These are phyloP conservation scores for Xenentodon cancila DNA, from an alignment of 2,797 vertebrate species.

Conservation along the genomic window DNA sequence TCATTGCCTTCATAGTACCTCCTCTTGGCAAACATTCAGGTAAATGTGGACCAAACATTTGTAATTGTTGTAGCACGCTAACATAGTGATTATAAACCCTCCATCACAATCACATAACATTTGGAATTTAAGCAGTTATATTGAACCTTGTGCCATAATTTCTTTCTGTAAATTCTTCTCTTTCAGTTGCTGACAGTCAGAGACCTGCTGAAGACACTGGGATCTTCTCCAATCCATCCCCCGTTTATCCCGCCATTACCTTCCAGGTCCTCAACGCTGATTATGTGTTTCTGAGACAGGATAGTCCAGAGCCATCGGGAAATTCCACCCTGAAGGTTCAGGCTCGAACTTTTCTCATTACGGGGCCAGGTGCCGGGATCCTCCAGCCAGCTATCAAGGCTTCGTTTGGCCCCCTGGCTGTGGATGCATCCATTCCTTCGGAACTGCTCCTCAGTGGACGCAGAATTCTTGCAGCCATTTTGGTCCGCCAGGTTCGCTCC, in stretches of 20 bases:
- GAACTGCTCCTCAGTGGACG: slow-evolving; percentile 82
- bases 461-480: slow-evolving; percentile 84
- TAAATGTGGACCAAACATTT: too few relatives aligned
- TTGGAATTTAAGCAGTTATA: too few relatives aligned
- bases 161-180: slow-evolving; percentile 10
- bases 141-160: neutral
- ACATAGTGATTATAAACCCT: too few relatives aligned
- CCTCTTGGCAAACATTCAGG: too few relatives aligned
- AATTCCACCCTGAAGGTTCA: slow-evolving; percentile 88
- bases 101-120: too few relatives aligned
- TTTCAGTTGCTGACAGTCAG: slow-evolving; percentile 83
- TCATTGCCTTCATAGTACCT: too few relatives aligned
- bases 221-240: slow-evolving; percentile 79
- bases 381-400: slow-evolving; percentile 84
- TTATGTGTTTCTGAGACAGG: slow-evolving; percentile 89
- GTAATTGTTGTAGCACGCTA: too few relatives aligned
- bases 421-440: slow-evolving; percentile 83
- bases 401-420: slow-evolving; percentile 88
- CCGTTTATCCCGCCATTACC: slow-evolving; percentile 86
- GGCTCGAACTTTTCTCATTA: slow-evolving; percentile 88
- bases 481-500: slow-evolving; percentile 84
- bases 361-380: slow-evolving; percentile 72
- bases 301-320: slow-evolving; percentile 80
- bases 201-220: slow-evolving; percentile 80
- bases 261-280: slow-evolving; percentile 88